phyloP scores from a whole-genome alignment of 2,888 invertebrate genomes.

The Rhamnusium bicolor region DNA sequence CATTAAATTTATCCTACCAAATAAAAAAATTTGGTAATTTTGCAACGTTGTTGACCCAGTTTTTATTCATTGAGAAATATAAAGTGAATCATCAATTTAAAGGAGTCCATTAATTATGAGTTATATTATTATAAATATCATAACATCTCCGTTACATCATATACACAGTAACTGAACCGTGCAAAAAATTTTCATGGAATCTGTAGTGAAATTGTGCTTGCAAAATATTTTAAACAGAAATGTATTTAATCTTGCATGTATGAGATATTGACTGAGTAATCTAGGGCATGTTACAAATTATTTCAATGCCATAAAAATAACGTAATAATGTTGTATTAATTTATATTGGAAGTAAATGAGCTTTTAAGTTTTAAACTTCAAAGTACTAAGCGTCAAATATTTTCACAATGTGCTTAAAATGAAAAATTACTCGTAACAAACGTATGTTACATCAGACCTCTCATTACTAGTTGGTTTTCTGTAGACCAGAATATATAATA shows the following conservation, averaged over 20 bases:
- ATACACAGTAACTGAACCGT: background rate
- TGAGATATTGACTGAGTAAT: background rate
- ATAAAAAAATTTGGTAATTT: background rate
- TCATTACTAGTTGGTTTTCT: too few species aligned
- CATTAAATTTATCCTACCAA: too few species aligned
- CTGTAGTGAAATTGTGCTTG: background rate
- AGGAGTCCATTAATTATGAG: conserved; percentile 8
- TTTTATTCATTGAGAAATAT: conserved; percentile 18
- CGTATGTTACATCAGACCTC: too few species aligned
- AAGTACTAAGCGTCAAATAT: too few species aligned
- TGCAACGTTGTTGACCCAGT: conserved; percentile 10
- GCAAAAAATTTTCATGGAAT: background rate
- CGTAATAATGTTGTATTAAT: background rate
- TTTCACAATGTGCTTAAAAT: too few species aligned
- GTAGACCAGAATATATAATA: too few species aligned
- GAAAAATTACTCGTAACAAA: too few species aligned
- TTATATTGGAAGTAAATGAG: background rate
- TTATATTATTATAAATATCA: conserved; percentile 12
- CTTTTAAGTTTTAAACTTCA: background rate
- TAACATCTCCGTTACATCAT: conserved; percentile 9
- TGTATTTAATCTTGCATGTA: background rate
- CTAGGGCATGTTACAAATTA: background rate
- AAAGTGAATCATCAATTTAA: conserved; percentile 5
- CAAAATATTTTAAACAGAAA: background rate
- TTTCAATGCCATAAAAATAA: background rate